Percentiles rank a stretch among this genome's conserved stretches.
These are phyloP conservation scores for Drosophila cracens DNA, from an alignment of 2,888 invertebrate species.

Conservation along the genomic window DNA sequence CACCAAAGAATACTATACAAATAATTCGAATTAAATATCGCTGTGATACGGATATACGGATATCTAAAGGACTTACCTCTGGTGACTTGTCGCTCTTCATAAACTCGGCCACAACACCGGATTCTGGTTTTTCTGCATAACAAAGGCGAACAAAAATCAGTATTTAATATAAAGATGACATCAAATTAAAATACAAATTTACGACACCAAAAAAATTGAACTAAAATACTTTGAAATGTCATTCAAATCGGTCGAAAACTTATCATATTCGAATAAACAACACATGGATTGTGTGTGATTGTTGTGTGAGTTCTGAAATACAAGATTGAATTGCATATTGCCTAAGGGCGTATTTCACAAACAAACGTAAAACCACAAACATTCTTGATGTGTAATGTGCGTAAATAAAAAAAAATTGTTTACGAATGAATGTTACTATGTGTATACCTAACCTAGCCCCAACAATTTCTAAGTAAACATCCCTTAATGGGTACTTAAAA, in stretches of 20 bases:
- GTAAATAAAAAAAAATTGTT: not conserved
- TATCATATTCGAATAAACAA: not conserved
- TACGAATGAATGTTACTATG: not conserved
- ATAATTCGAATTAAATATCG: not conserved
- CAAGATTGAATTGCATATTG: not conserved
- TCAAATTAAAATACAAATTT: not conserved
- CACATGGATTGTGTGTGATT: too few relatives aligned
- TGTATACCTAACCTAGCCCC: not conserved
- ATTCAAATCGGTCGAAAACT: not conserved
- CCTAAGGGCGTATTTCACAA: not conserved
- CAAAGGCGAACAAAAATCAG: not conserved
- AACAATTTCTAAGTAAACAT: not conserved
- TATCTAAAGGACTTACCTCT: conserved; percentile 53
- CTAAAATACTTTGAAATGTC: not conserved
- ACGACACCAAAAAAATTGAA: not conserved
- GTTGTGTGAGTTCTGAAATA: not conserved
- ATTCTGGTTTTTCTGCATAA: conserved; percentile 71
- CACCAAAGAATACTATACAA: conserved; percentile 75
- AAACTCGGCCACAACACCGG: conserved; percentile 64
- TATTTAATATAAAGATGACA: not conserved
- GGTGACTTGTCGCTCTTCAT: conserved; percentile 81
- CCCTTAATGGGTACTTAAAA: not conserved
- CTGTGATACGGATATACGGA: not conserved
- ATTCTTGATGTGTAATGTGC: not conserved
- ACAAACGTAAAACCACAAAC: conserved; percentile 1